Conservation (phyloP, 2,888 invertebrate species). For the Amphipyra tragopoginis region DNA sequence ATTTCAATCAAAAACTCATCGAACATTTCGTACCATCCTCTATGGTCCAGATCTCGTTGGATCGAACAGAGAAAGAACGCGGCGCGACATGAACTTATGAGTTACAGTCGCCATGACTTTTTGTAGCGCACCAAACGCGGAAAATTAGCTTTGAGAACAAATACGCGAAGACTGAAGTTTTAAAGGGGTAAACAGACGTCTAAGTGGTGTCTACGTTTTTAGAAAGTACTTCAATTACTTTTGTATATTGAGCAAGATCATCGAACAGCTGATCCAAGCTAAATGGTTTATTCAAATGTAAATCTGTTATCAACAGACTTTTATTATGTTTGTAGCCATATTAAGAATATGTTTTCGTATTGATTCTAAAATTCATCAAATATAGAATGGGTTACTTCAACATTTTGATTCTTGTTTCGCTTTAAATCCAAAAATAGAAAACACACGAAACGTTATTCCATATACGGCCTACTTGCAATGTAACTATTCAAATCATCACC, state of each 20-base stretch:
- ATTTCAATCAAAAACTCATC: background rate
- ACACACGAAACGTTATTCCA: constrained; percentile 7
- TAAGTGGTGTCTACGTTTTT: background rate
- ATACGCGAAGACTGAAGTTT: constrained; percentile 24
- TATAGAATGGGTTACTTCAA: background rate
- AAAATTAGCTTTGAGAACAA: constrained; percentile 66
- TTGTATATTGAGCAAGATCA: no score
- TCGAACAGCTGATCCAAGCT: no score
- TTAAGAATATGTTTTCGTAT: no score
- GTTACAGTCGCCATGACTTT: constrained; percentile 79
- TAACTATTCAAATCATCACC: constrained; percentile 40
- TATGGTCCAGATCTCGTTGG: constrained; percentile 67
- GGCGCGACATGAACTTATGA: constrained; percentile 86
- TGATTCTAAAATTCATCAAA: no score
- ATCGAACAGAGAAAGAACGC: constrained; percentile 79
- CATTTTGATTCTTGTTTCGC: constrained; percentile 1
- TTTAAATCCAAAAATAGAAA: constrained; percentile 8
- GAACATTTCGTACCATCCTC: constrained; percentile 64
- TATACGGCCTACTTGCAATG: constrained; percentile 13
- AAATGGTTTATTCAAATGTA: no score
- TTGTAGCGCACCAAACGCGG: constrained; percentile 63
- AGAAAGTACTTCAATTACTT: no score
- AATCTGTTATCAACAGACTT: no score
- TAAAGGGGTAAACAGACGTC: constrained; percentile 4
- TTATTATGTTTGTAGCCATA: no score